Conservation (phyloP, 2,797 vertebrate genomes). For the Danio aesculapii region DNA sequence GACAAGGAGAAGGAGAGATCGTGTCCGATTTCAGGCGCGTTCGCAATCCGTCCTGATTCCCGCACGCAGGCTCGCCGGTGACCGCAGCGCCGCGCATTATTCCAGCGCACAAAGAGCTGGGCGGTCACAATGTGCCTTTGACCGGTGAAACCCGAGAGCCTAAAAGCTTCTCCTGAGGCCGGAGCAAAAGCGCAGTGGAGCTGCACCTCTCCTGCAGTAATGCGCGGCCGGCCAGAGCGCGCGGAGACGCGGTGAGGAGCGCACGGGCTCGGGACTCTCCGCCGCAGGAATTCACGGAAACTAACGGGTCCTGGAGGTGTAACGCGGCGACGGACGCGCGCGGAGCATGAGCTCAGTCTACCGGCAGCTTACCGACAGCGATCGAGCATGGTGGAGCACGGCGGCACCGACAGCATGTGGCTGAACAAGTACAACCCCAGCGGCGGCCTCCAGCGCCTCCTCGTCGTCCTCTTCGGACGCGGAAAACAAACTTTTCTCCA, state of each 20-base stretch:
- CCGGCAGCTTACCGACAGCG: background rate
- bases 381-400: slow-evolving; percentile 76
- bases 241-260: background rate
- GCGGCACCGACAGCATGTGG: slow-evolving; percentile 76
- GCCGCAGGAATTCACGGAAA: no score
- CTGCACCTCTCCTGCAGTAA: slow-evolving; percentile 28
- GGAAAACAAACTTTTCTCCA: slow-evolving; percentile 74
- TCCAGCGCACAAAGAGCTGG: background rate
- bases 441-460: slow-evolving; percentile 67
- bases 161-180: slow-evolving; percentile 46
- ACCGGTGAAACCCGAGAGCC: slow-evolving; percentile 67
- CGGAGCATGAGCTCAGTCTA: background rate
- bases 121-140: slow-evolving; percentile 67
- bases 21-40: slow-evolving; percentile 10
- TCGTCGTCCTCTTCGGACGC: slow-evolving; percentile 74
- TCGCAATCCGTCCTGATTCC: background rate
- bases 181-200: slow-evolving; percentile 22
- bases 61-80: background rate
- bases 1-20: background rate
- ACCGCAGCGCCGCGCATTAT: no score
- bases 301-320: slow-evolving; percentile 46
- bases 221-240: background rate
- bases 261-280: slow-evolving; percentile 31
- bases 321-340: slow-evolving; percentile 49
- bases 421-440: slow-evolving; percentile 76